phyloP scores from a whole-genome alignment of 2,888 invertebrate genomes.

The Thysanoteuthis rhombus region DNA sequence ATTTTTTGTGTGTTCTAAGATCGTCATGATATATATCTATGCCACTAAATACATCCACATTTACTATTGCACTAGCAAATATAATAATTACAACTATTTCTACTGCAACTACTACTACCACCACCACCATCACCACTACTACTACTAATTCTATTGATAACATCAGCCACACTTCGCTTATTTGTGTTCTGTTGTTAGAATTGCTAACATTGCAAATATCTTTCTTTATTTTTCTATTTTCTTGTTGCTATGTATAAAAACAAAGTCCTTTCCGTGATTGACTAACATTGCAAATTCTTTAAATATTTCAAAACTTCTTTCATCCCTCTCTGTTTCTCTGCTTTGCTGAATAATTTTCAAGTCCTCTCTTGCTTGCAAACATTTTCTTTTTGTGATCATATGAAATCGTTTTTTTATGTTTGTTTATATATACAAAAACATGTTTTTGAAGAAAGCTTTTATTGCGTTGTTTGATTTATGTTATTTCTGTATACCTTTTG shows the following conservation, averaged over 20 bases:
- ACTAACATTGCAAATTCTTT: neutral
- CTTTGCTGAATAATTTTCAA: neutral
- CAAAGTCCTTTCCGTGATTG: neutral
- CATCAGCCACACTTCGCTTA: neutral
- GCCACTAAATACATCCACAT: neutral
- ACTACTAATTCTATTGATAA: neutral
- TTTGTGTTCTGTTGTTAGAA: neutral
- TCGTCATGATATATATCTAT: neutral
- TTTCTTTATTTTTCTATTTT: neutral
- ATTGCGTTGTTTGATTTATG: neutral
- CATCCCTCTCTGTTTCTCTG: neutral
- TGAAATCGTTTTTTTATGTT: no score
- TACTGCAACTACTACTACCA: neutral
- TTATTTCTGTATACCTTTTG: neutral
- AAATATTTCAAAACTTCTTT: neutral
- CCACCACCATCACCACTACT: neutral
- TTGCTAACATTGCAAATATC: neutral
- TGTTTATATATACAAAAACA: no score
- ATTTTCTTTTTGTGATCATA: neutral
- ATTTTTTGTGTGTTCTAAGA: no score
- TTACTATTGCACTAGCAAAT: neutral
- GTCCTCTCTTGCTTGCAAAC: neutral
- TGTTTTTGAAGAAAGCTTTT: no score
- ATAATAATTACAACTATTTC: neutral
- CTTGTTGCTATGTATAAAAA: neutral